These are phyloP conservation scores for Prionailurus bengalensis DNA, from an alignment of 2,113 vertebrate genomes.

Conservation along the genomic window DNA sequence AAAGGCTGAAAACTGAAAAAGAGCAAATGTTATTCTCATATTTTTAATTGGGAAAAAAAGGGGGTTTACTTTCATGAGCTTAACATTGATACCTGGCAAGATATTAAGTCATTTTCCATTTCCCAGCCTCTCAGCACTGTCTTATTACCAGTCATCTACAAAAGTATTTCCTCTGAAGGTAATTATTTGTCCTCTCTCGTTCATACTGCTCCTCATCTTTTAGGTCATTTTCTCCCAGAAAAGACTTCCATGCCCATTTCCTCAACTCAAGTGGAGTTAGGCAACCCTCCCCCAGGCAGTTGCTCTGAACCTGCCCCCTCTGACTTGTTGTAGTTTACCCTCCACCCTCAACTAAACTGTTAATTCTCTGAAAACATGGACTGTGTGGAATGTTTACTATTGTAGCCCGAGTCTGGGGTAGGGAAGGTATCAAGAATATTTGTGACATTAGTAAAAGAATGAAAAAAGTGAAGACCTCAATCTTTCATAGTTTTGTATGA, in stretches of 20 bases:
- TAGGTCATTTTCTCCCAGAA: neutral
- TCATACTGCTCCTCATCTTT: constrained; percentile 5
- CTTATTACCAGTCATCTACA: neutral
- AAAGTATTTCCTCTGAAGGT: neutral
- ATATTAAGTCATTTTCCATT: constrained; percentile 2
- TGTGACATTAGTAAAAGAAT: constrained; percentile 27
- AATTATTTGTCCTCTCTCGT: neutral
- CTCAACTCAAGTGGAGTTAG: neutral
- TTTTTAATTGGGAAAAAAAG: neutral
- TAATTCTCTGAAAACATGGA: neutral
- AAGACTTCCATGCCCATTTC: neutral
- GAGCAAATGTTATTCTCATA: neutral
- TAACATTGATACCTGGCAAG: constrained; percentile 10
- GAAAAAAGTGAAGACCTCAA: neutral
- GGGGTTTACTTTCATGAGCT: neutral
- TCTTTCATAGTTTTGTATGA: constrained; percentile 12
- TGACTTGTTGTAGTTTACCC: neutral
- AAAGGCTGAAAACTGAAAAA: constrained; percentile 8
- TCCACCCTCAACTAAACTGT: neutral
- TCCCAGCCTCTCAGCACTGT: neutral
- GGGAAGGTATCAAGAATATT: neutral
- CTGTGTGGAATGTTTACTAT: neutral
- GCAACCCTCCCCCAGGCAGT: neutral
- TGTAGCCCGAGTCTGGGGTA: neutral
- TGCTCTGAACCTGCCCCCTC: neutral